A percentile compares a stretch with the other conserved stretches of the same genome.
Conservation (phyloP, 2,113 vertebrate species). For the Notechis scutatus region DNA sequence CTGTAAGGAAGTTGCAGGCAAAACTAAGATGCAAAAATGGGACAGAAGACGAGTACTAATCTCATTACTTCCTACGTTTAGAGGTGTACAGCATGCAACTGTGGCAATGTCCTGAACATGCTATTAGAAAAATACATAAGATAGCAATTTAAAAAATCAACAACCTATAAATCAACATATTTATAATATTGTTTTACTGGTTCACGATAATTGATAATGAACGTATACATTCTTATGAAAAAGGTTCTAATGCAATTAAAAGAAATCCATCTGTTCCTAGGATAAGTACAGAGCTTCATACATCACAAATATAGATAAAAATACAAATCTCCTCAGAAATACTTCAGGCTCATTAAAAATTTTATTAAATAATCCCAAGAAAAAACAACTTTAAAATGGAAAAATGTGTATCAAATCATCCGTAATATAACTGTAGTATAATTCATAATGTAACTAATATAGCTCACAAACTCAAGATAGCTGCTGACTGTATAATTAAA, state of each 20-base stretch:
- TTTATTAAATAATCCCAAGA: not conserved
- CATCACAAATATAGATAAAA: not conserved
- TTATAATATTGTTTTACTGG: not conserved
- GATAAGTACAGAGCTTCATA: not conserved
- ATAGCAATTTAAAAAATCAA: not conserved
- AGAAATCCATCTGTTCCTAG: not conserved
- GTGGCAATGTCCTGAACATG: constrained; percentile 58
- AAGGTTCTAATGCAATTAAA: not conserved
- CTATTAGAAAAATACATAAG: constrained; percentile 33
- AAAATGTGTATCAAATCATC: not conserved
- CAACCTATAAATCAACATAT: not conserved
- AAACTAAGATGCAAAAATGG: constrained; percentile 57
- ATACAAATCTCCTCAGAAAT: not conserved
- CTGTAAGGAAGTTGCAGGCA: constrained; percentile 60
- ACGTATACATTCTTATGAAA: not conserved
- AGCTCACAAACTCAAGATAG: not conserved
- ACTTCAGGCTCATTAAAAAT: not conserved
- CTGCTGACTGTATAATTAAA: not conserved
- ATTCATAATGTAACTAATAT: not conserved
- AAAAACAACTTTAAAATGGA: not conserved
- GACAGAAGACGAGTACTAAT: constrained; percentile 60
- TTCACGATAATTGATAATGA: not conserved
- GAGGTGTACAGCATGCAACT: constrained; percentile 51
- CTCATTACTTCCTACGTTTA: constrained; percentile 28
- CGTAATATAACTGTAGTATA: not conserved